These are phyloP conservation scores for Gymnocypris eckloni DNA, from an alignment of 2,797 vertebrate species.

Conservation along the genomic window DNA sequence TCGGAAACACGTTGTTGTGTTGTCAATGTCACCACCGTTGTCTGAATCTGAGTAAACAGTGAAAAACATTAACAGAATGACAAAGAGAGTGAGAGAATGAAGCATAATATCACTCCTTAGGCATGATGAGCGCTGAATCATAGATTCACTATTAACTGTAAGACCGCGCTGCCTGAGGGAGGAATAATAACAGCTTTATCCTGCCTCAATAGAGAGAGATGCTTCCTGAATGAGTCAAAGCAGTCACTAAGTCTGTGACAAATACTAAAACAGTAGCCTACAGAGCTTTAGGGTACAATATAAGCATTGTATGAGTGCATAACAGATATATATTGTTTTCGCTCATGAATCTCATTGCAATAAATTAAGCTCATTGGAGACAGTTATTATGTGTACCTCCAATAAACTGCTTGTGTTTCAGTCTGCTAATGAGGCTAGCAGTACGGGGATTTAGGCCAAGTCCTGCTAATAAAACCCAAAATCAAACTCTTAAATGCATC, in stretches of 20 bases:
- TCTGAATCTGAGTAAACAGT: conserved; percentile 66
- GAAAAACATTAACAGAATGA: conserved; percentile 38
- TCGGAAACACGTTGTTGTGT: conserved; percentile 82
- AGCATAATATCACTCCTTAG: conserved; percentile 42
- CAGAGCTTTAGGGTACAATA: conserved; percentile 26
- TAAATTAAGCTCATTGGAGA: conserved; percentile 21
- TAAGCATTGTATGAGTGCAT: conserved; percentile 1
- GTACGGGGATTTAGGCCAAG: neutral
- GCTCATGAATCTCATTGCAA: conserved; percentile 19
- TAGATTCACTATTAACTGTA: conserved; percentile 37
- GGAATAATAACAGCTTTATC: conserved; percentile 41
- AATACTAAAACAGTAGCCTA: conserved; percentile 49
- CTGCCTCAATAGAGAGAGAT: conserved; percentile 39
- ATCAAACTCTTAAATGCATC: conserved; percentile 1
- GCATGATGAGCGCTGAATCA: conserved; percentile 57
- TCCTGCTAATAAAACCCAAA: conserved; percentile 26
- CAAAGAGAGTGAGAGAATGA: conserved; percentile 19
- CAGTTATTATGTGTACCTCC: conserved; percentile 44
- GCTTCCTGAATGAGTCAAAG: conserved; percentile 57
- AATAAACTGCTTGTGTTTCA: conserved; percentile 1
- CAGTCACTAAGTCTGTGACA: conserved; percentile 38
- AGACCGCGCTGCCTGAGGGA: conserved; percentile 18
- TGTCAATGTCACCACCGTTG: conserved; percentile 73
- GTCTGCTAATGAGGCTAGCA: conserved; percentile 29
- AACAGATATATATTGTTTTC: conserved; percentile 20